Evolutionary conservation across 23 tunicate species (phyloP).

Genomic region (Ciona savignyi): DNA sequence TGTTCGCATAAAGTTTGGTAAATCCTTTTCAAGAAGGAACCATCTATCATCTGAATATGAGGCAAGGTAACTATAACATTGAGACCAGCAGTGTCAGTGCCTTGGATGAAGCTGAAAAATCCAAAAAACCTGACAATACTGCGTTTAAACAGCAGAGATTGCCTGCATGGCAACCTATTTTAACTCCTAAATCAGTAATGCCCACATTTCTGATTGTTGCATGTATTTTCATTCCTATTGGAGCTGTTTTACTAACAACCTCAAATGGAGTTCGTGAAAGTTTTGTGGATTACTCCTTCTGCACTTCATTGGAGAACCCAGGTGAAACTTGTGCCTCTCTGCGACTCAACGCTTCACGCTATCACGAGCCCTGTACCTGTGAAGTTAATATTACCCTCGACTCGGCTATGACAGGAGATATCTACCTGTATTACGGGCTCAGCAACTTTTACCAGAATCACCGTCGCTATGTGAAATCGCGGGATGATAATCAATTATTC

Average conservation of each 20-base stretch:
- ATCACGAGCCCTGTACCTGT: conserved; percentile 37
- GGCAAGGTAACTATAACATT: no score
- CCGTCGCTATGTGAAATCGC: conserved; percentile 82
- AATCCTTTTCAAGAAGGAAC: no score
- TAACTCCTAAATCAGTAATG: conserved; percentile 66
- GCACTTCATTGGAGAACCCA: conserved; percentile 23
- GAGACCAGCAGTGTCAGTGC: no score
- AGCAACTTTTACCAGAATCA: conserved; percentile 94
- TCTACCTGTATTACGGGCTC: conserved; percentile 82
- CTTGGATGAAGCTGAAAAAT: no score
- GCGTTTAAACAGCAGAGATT: conserved; percentile 95
- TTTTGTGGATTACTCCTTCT: conserved; percentile 55
- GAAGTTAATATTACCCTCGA: conserved; percentile 14
- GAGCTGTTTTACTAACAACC: conserved; percentile 49
- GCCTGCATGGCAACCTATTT: conserved; percentile 95
- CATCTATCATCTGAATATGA: no score
- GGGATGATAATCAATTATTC: conserved; percentile 78
- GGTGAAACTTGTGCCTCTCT: conserved; percentile 8
- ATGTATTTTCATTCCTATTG: conserved; percentile 73
- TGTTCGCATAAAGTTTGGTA: no score
- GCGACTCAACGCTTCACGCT: conserved; percentile 19
- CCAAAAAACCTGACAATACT: conserved; percentile 80
- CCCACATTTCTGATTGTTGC: conserved; percentile 72
- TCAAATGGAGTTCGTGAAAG: conserved; percentile 69
- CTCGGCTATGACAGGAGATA: conserved; percentile 22